These are phyloP conservation scores for Melipona quadrifasciata DNA, from an alignment of 1,140 invertebrate genomes.

Conservation along the genomic window DNA sequence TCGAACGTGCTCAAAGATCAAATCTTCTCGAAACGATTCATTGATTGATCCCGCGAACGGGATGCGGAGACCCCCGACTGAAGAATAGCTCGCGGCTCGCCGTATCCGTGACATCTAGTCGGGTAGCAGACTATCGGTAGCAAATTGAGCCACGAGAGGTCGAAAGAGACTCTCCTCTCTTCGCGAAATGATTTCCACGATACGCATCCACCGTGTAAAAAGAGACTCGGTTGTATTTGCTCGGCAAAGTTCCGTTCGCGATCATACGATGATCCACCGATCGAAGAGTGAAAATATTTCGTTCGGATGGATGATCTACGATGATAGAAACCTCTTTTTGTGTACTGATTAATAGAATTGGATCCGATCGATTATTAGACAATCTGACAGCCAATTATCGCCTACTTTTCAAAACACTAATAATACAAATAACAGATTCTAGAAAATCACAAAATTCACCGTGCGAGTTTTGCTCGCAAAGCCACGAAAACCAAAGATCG, in stretches of 20 bases:
- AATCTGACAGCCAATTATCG: too few species aligned
- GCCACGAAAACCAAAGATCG: background rate
- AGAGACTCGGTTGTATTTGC: too few species aligned
- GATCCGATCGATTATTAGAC: too few species aligned
- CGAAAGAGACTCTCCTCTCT: background rate
- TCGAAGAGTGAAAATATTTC: too few species aligned
- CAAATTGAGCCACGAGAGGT: slow-evolving; percentile 7
- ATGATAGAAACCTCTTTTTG: too few species aligned
- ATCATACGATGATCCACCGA: too few species aligned
- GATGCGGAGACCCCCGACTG: slow-evolving; percentile 20
- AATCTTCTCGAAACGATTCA: slow-evolving; percentile 13
- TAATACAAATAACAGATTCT: too few species aligned
- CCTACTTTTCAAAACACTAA: too few species aligned
- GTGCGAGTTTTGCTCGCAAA: background rate
- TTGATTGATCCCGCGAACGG: slow-evolving; percentile 25
- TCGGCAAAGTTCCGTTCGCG: too few species aligned
- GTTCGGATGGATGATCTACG: too few species aligned
- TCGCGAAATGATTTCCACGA: slow-evolving; percentile 26
- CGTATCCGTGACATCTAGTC: background rate
- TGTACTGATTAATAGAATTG: too few species aligned
- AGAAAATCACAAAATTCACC: background rate
- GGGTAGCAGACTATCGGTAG: background rate
- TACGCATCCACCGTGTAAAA: too few species aligned
- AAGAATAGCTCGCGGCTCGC: slow-evolving; percentile 35
- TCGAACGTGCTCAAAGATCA: background rate